Percentiles rank a stretch among this genome's conserved stretches.
Evolutionary conservation across 92 coral and sea anemone genomes (phyloP).

Genomic region (Parazoanthus atlanticus): DNA sequence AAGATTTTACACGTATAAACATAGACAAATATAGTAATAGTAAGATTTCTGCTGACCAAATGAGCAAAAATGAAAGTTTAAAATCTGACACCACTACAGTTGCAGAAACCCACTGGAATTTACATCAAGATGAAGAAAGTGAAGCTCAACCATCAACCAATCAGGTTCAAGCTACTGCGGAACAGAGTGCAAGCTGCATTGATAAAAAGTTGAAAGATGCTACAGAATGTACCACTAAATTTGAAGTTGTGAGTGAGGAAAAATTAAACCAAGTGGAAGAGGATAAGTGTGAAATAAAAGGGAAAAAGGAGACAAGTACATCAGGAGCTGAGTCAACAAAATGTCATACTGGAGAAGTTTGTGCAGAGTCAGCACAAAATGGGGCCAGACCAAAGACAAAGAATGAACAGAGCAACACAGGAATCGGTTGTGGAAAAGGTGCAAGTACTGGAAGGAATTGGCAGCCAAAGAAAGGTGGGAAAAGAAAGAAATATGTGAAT

Average conservation of each 20-base stretch:
- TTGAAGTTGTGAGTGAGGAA: background rate
- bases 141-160: background rate
- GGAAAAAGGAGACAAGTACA: background rate
- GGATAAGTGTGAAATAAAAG: background rate
- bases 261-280: background rate
- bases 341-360: background rate
- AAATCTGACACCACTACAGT: background rate
- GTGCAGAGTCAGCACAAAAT: background rate
- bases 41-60: background rate
- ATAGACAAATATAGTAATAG: too few relatives aligned
- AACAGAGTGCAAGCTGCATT: background rate
- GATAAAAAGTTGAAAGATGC: background rate
- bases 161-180: background rate
- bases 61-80: background rate
- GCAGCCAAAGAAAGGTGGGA: slow-evolving; percentile 20
- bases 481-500: slow-evolving; percentile 32
- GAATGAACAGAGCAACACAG: slow-evolving; percentile 9
- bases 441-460: slow-evolving; percentile 7
- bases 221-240: background rate
- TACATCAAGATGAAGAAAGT: background rate
- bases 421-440: background rate
- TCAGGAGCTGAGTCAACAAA: background rate
- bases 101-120: background rate
- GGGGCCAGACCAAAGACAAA: slow-evolving; percentile 18
- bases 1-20: background rate